Conservation (phyloP, 2,797 vertebrate species). For the Sebastes oblongus region DNA sequence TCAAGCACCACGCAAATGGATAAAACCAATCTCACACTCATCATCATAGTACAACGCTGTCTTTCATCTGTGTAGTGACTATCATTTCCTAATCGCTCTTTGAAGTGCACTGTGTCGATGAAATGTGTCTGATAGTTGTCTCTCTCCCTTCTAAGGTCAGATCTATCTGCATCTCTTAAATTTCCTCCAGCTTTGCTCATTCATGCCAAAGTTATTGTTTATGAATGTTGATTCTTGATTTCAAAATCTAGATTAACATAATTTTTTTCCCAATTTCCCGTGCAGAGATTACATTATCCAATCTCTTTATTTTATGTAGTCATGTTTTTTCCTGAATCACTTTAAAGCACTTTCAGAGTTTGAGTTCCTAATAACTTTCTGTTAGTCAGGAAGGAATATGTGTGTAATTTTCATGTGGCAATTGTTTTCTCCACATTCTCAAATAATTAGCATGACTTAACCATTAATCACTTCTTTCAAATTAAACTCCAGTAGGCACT, state of each 20-base stretch:
- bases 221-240: not conserved
- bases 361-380: not conserved
- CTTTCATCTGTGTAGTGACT: not conserved
- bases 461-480: slow-evolving; percentile 6
- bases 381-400: not conserved
- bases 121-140: not conserved
- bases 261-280: not conserved
- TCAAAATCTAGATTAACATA: not conserved
- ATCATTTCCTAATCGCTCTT: slow-evolving; percentile 9
- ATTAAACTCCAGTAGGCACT: not conserved
- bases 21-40: slow-evolving; percentile 17
- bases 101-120: slow-evolving; percentile 1
- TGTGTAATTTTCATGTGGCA: not conserved
- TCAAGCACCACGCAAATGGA: slow-evolving; percentile 9
- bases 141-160: not conserved
- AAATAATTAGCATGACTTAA: not conserved
- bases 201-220: not conserved
- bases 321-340: not conserved
- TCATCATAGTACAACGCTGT: not conserved
- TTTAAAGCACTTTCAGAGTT: not conserved
- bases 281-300: not conserved
- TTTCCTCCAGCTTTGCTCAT: not conserved
- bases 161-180: not conserved
- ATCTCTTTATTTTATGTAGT: not conserved
- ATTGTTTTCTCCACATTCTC: not conserved